Percentiles rank a stretch among this genome's conserved stretches.
phyloP scores from a whole-genome alignment of 2,113 vertebrate genomes.

The Pelvicachromis taeniatus region DNA sequence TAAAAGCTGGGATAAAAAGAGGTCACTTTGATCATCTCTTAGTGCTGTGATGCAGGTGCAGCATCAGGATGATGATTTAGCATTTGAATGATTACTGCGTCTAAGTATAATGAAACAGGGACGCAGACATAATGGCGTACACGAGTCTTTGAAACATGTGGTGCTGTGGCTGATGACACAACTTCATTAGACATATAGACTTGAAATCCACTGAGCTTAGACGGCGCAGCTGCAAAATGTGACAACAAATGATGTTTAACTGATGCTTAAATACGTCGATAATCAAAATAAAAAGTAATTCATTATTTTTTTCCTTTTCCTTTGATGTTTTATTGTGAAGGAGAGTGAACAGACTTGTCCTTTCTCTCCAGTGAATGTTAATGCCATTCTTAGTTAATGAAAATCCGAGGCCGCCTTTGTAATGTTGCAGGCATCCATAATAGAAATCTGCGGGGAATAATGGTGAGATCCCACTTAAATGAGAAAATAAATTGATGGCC shows the following conservation, averaged over 20 bases:
- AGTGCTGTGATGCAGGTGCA: constrained; percentile 26
- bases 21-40: constrained; percentile 29
- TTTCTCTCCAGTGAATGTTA: constrained; percentile 53
- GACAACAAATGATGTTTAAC: neutral
- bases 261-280: neutral
- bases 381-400: constrained; percentile 65
- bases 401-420: constrained; percentile 52
- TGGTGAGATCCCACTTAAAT: constrained; percentile 67
- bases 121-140: neutral
- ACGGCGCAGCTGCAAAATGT: neutral
- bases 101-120: neutral
- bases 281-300: neutral
- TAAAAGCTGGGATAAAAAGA: constrained; percentile 19
- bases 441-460: constrained; percentile 64
- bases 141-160: neutral
- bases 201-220: neutral
- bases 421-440: constrained; percentile 51
- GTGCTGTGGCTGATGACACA: neutral
- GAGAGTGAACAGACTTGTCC: constrained; percentile 3
- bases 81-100: constrained; percentile 14
- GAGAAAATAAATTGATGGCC: constrained; percentile 71
- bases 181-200: neutral
- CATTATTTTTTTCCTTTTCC: neutral
- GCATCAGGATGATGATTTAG: constrained; percentile 9
- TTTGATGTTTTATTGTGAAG: neutral